These are phyloP conservation scores for Neotoxoptera formosana DNA, from an alignment of 1,140 invertebrate genomes.

Conservation along the genomic window DNA sequence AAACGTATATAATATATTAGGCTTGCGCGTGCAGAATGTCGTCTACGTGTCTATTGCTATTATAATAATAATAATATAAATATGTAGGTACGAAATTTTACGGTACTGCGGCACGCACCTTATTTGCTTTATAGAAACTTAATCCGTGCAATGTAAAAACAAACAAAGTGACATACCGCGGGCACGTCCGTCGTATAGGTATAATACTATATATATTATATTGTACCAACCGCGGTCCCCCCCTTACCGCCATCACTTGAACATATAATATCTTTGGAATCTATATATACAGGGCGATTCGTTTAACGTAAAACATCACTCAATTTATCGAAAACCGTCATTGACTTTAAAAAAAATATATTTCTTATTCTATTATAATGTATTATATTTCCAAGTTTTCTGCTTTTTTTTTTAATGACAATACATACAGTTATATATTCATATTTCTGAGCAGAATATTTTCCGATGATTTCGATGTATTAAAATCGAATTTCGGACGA, in stretches of 20 bases:
- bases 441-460: too few relatives aligned
- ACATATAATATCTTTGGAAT: neutral
- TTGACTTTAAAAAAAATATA: too few relatives aligned
- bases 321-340: too few relatives aligned
- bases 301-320: too few relatives aligned
- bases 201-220: neutral
- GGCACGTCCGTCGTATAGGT: neutral
- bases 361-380: too few relatives aligned
- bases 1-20: neutral
- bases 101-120: neutral
- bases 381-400: too few relatives aligned
- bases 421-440: too few relatives aligned
- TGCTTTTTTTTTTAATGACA: too few relatives aligned
- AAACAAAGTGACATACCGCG: neutral
- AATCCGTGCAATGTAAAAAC: neutral
- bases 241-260: too few relatives aligned
- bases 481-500: too few relatives aligned
- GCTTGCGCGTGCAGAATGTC: neutral
- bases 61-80: neutral
- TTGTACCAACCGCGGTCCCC: neutral
- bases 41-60: slow-evolving; percentile 9
- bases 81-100: neutral
- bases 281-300: too few relatives aligned
- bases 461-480: too few relatives aligned
- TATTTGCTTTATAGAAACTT: neutral